These are phyloP conservation scores for Antheraea pernyi DNA, from an alignment of 1,140 invertebrate genomes.

Conservation along the genomic window DNA sequence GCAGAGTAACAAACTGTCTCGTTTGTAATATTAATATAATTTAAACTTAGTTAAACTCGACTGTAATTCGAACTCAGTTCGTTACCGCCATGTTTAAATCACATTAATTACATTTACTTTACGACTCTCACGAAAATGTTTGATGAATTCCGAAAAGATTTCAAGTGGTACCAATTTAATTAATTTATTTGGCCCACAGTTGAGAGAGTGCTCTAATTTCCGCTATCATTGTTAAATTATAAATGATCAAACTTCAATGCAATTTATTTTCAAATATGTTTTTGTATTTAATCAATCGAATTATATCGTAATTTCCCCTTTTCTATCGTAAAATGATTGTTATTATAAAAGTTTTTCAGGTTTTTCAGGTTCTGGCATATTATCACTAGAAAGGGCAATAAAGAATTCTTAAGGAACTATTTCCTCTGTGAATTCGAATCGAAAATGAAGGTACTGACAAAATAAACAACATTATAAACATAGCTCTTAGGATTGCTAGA, in stretches of 20 bases:
- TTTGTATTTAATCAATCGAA: background rate
- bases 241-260: slow-evolving; percentile 7
- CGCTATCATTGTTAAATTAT: slow-evolving; percentile 7
- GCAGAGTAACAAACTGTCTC: too few relatives aligned
- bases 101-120: slow-evolving; percentile 25
- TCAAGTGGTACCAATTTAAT: slow-evolving; percentile 24
- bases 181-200: slow-evolving; percentile 16
- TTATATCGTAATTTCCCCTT: too few relatives aligned
- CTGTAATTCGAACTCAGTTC: slow-evolving; percentile 10
- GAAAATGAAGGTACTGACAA: too few relatives aligned
- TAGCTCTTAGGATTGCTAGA: too few relatives aligned
- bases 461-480: too few relatives aligned
- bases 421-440: too few relatives aligned
- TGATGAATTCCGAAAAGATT: slow-evolving; percentile 23
- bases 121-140: slow-evolving; percentile 22
- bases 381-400: too few relatives aligned
- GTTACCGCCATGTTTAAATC: slow-evolving; percentile 21
- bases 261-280: background rate
- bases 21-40: too few relatives aligned
- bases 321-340: too few relatives aligned
- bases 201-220: slow-evolving; percentile 10
- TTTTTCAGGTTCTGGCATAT: too few relatives aligned
- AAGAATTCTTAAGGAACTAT: too few relatives aligned
- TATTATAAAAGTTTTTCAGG: too few relatives aligned
- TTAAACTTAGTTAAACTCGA: background rate